These are phyloP conservation scores for Abrostola tripartita DNA, from an alignment of 2,888 invertebrate genomes.

Conservation along the genomic window DNA sequence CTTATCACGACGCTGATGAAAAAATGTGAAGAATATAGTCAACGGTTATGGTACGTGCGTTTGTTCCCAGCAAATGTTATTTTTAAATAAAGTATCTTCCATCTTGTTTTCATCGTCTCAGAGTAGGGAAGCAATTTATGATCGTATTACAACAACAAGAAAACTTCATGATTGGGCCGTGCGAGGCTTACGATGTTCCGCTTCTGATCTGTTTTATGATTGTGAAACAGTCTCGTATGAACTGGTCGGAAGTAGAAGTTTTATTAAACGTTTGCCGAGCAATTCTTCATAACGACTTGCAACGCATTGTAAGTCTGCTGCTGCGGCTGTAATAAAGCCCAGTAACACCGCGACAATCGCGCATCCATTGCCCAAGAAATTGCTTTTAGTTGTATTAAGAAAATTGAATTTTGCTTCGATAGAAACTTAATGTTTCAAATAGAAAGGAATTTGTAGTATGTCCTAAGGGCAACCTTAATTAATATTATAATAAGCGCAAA, in stretches of 20 bases:
- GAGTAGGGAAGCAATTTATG: conserved; percentile 10
- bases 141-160: conserved; percentile 21
- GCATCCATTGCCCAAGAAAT: background rate
- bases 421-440: background rate
- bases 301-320: background rate
- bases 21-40: conserved; percentile 34
- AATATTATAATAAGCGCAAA: conserved; percentile 2
- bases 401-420: conserved; percentile 5
- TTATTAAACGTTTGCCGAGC: background rate
- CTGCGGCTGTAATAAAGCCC: background rate
- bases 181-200: no score
- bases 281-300: background rate
- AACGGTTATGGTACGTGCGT: conserved; percentile 30
- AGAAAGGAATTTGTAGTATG: conserved; percentile 1
- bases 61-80: conserved; percentile 31
- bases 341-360: background rate
- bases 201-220: no score
- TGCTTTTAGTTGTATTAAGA: conserved; percentile 2
- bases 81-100: conserved; percentile 27
- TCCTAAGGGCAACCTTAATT: background rate
- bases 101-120: conserved; percentile 26
- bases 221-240: no score
- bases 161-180: conserved; percentile 9
- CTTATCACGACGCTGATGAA: conserved; percentile 43
- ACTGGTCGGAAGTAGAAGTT: no score